Base-by-base conservation (phyloP, 2,113 vertebrate species). In the Pelvicachromis taeniatus region DNA sequence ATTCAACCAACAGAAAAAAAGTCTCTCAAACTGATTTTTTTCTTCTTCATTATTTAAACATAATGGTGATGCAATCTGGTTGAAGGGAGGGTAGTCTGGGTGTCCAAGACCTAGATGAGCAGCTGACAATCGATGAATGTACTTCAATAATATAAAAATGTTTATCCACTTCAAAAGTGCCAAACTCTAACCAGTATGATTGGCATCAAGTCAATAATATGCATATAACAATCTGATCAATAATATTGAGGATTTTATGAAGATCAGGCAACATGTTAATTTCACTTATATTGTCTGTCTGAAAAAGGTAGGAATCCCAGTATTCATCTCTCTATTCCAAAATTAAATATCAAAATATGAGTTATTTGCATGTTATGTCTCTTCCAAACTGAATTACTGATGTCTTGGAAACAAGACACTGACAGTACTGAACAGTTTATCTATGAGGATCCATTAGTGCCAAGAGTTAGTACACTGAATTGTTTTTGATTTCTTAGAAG, bases 401-500 rank as follows among this genome's bases (percentile, higher is more conserved):
- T 26, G 8, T 70, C n/a, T 45, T 70, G 13, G 59, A 65, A 65
- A 19, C 19, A 65, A 35, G 10, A 70, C 21, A 70, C n/a, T 0
- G 8, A 16, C 63, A 68, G 12, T 5, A 68, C 63, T 9, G 38
- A 42, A 68, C 42, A 14, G 7, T 16, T 70, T 10, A 23, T 50
- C 16, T 31, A 40, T 50, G 40, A 73, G 84, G 19, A 63, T 38
- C 33, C 61, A 1, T 26, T 50, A 29, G n/a, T 35, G 53, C 61
- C 48, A 45, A 1, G 3, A 63, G 65, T 21, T 0, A 58, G 14
- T 68, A 61, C 81, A 55, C 29, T 59, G 54, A 48, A 48, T 58
- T 78, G 26, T 73, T 65, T 86, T 68, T 7, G 23, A 65, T 89
- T 82, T 61, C 50, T 45, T 78, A 77, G 78, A 53, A 19, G 50